Conservation (phyloP, 2,797 vertebrate genomes). For the Mormyrus hasselquistii region DNA sequence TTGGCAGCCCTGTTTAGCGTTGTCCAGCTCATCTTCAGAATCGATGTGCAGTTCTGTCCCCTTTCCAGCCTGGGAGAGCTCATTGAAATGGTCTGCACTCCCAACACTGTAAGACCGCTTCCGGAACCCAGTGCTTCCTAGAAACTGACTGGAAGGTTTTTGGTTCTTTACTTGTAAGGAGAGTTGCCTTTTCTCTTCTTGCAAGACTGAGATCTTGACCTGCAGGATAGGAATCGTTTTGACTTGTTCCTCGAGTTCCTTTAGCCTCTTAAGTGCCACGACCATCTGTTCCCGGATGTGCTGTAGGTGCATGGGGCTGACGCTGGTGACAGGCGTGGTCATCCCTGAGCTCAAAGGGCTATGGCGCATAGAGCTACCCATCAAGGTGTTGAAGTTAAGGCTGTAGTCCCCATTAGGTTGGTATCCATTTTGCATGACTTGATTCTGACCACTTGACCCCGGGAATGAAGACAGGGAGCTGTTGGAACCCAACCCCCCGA, state of each 20-base stretch:
- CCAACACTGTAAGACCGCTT: constrained; percentile 91
- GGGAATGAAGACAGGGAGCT: constrained; percentile 84
- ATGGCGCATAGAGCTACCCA: constrained; percentile 89
- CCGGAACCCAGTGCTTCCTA: constrained; percentile 58
- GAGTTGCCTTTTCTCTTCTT: constrained; percentile 90
- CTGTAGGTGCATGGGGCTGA: constrained; percentile 88
- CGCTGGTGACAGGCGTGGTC: constrained; percentile 85
- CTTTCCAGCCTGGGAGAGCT: constrained; percentile 58
- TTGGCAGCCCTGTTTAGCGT: constrained; percentile 70
- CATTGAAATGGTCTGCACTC: constrained; percentile 81
- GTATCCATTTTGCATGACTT: constrained; percentile 72
- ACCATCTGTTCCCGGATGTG: constrained; percentile 98
- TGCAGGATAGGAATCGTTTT: constrained; percentile 91
- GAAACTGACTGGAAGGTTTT: constrained; percentile 54
- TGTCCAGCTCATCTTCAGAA: constrained; percentile 66
- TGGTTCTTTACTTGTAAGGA: constrained; percentile 79
- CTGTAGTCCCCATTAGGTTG: constrained; percentile 74
- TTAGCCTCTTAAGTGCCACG: constrained; percentile 81
- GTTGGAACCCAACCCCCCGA: constrained; percentile 84
- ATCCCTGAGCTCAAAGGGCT: constrained; percentile 92
- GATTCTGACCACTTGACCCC: constrained; percentile 66
- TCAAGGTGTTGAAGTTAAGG: constrained; percentile 68
- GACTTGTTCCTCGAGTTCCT: constrained; percentile 92
- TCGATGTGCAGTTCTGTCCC: constrained; percentile 76
- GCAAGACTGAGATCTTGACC: constrained; percentile 95